A percentile compares a stretch with the other conserved stretches of the same genome.
Evolutionary conservation across 1,140 invertebrate genomes (phyloP).

Genomic region (Heterodera schachtii): DNA sequence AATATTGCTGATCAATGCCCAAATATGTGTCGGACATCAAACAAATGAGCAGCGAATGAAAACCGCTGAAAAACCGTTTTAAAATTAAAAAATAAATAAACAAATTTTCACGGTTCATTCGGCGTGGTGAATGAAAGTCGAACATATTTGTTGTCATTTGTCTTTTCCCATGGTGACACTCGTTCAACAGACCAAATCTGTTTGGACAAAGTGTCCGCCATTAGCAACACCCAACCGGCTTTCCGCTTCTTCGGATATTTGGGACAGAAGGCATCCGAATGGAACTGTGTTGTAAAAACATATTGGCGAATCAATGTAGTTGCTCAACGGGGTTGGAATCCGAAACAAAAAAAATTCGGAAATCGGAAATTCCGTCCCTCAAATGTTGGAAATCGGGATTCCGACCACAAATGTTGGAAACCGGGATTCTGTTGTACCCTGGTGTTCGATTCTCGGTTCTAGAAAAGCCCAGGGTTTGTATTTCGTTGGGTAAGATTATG

Average conservation of each 20-base stretch:
- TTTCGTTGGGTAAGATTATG: too few relatives aligned
- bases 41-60: conserved; percentile 79
- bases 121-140: conserved; percentile 44
- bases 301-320: too few relatives aligned
- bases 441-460: too few relatives aligned
- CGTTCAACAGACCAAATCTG: conserved; percentile 88
- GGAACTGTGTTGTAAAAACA: neutral
- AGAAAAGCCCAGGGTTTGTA: too few relatives aligned
- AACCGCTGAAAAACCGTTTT: conserved; percentile 68
- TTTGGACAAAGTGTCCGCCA: conserved; percentile 75
- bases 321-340: too few relatives aligned
- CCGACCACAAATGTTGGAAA: too few relatives aligned
- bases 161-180: conserved; percentile 65
- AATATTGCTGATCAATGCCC: conserved; percentile 91
- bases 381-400: too few relatives aligned
- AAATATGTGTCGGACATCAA: conserved; percentile 91
- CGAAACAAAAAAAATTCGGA: too few relatives aligned
- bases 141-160: conserved; percentile 23
- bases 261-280: conserved; percentile 74
- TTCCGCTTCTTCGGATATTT: conserved; percentile 88
- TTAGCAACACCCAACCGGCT: conserved; percentile 88
- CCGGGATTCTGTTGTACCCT: too few relatives aligned
- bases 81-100: conserved; percentile 3
- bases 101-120: conserved; percentile 32
- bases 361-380: too few relatives aligned